These are phyloP conservation scores for Epizoanthus fatuus DNA, from an alignment of 92 coral and sea anemone species.

Conservation along the genomic window DNA sequence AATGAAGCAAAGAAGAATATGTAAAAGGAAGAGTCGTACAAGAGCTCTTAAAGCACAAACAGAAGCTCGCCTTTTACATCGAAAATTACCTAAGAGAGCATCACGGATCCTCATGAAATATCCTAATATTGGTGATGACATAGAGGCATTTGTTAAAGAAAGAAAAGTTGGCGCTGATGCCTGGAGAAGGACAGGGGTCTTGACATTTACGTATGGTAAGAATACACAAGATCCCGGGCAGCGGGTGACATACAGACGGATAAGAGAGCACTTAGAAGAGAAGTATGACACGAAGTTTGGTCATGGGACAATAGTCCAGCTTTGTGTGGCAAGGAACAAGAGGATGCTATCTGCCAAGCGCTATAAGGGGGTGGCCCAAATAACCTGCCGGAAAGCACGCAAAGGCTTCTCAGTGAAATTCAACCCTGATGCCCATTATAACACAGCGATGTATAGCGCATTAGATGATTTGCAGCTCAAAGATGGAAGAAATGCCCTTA, in stretches of 20 bases:
- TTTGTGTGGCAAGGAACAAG: slow-evolving; percentile 63
- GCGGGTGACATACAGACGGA: slow-evolving; percentile 50
- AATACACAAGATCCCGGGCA: slow-evolving; percentile 19
- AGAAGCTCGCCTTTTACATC: slow-evolving; percentile 56
- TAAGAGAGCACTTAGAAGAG: slow-evolving; percentile 40
- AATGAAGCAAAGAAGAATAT: slow-evolving; percentile 64
- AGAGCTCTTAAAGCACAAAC: slow-evolving; percentile 50
- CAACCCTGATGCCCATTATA: slow-evolving; percentile 78
- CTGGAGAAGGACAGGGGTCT: slow-evolving; percentile 76
- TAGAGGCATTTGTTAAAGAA: slow-evolving; percentile 75
- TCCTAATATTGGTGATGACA: slow-evolving; percentile 73
- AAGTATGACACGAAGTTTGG: slow-evolving; percentile 52
- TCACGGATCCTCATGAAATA: slow-evolving; percentile 49
- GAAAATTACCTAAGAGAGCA: slow-evolving; percentile 67
- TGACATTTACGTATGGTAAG: slow-evolving; percentile 57
- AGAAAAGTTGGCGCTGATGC: slow-evolving; percentile 73
- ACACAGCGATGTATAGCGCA: slow-evolving; percentile 66
- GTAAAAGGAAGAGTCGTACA: slow-evolving; percentile 24
- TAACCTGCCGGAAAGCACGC: slow-evolving; percentile 59
- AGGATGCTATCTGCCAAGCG: slow-evolving; percentile 52
- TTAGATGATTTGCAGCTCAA: slow-evolving; percentile 59
- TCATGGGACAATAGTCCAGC: slow-evolving; percentile 53
- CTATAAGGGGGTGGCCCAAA: slow-evolving; percentile 64
- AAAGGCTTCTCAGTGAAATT: slow-evolving; percentile 71
- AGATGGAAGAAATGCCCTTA: slow-evolving; percentile 42